phyloP scores from a whole-genome alignment of 2,797 vertebrate species.

The Mormyrops attenuatus region DNA sequence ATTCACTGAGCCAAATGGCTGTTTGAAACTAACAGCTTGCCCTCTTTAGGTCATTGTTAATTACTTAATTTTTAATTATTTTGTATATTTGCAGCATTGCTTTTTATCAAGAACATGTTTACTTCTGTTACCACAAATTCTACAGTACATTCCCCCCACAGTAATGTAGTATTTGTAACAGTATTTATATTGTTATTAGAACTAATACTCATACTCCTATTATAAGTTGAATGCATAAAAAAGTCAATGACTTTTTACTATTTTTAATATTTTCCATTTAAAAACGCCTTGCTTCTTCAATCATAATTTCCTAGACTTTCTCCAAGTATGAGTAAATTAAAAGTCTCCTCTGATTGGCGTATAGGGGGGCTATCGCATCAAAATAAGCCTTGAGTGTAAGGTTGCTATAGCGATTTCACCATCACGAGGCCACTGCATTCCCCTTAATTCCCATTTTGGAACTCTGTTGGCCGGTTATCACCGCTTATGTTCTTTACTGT shows the following conservation, averaged over 20 bases:
- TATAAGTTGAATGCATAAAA: neutral
- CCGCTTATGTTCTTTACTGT: neutral
- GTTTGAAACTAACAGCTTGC: neutral
- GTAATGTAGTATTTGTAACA: neutral
- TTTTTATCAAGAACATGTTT: neutral
- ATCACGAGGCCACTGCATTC: neutral
- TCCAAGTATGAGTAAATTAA: neutral
- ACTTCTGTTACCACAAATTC: neutral
- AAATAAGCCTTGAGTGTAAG: neutral
- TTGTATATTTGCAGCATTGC: neutral
- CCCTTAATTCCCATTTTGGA: neutral
- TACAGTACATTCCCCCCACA: neutral
- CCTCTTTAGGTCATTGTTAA: neutral
- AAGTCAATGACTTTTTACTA: neutral
- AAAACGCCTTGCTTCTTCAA: neutral
- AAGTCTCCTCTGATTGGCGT: neutral
- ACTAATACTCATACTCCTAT: neutral
- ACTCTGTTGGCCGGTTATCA: neutral
- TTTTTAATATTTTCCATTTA: neutral
- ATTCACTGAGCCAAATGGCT: neutral
- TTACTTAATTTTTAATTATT: neutral
- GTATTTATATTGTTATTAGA: neutral
- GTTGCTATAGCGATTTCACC: neutral
- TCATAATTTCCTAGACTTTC: neutral
- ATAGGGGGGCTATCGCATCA: neutral